These are phyloP conservation scores for Drosophila conformis DNA, from an alignment of 2,888 invertebrate species.

Conservation along the genomic window DNA sequence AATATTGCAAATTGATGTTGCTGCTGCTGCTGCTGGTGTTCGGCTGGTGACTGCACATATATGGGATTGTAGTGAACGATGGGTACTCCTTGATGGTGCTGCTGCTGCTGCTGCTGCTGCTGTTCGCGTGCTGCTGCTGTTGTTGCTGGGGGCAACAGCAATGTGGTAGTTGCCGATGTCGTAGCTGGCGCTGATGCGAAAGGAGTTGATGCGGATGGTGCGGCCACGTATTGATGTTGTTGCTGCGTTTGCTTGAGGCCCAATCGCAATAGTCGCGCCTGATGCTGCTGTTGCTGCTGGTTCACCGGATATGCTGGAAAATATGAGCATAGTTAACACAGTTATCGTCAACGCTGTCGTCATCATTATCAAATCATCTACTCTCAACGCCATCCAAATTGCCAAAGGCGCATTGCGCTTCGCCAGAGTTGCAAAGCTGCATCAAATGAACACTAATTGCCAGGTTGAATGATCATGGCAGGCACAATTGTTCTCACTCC, in stretches of 20 bases:
- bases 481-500: constrained; percentile 8
- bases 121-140: constrained; percentile 39
- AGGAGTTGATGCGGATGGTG: constrained; percentile 32
- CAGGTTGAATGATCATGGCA: not conserved
- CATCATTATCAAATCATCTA: constrained; percentile 7
- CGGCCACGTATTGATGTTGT: constrained; percentile 44
- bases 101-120: constrained; percentile 50
- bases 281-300: constrained; percentile 51
- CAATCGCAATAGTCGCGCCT: constrained; percentile 45
- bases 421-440: constrained; percentile 16
- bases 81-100: constrained; percentile 55
- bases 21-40: constrained; percentile 62
- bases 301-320: constrained; percentile 69
- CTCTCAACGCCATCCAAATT: constrained; percentile 1
- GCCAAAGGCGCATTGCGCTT: constrained; percentile 28
- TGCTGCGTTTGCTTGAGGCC: constrained; percentile 53
- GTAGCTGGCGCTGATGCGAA: constrained; percentile 43
- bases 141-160: constrained; percentile 39
- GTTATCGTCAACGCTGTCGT: constrained; percentile 14
- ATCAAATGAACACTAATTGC: constrained; percentile 39
- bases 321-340: constrained; percentile 19
- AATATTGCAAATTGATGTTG: constrained; percentile 74
- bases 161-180: constrained; percentile 49
- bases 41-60: constrained; percentile 72
- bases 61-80: constrained; percentile 78